Evolutionary conservation across 1,140 invertebrate genomes (phyloP).

Genomic region (Listronotus bonariensis): DNA sequence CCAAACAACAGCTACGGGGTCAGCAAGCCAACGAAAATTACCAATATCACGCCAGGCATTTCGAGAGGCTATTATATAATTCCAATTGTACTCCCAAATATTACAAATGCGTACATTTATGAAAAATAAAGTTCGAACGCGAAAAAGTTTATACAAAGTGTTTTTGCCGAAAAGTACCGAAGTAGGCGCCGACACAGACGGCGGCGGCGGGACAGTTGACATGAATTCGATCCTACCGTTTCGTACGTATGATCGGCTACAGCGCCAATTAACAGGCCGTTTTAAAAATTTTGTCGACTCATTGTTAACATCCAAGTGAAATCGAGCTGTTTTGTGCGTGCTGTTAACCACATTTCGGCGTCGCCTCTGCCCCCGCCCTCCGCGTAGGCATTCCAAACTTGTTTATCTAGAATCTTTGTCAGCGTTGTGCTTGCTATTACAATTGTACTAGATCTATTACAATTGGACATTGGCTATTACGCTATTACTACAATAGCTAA

Average conservation of each 20-base stretch:
- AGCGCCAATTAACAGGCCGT: slow-evolving; percentile 4
- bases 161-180: not conserved
- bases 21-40: not conserved
- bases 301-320: slow-evolving; percentile 1
- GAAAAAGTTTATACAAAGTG: slow-evolving; percentile 4
- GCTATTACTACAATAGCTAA: too few relatives aligned
- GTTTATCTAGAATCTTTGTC: not conserved
- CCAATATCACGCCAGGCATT: slow-evolving; percentile 3
- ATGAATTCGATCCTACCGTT: not conserved
- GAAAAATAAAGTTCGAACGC: not conserved
- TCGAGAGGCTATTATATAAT: not conserved
- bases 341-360: too few relatives aligned
- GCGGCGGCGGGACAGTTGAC: not conserved
- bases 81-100: not conserved
- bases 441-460: too few relatives aligned
- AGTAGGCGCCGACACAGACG: not conserved
- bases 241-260: not conserved
- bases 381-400: too few relatives aligned
- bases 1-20: not conserved
- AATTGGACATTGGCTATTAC: too few relatives aligned
- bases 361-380: too few relatives aligned
- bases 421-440: too few relatives aligned
- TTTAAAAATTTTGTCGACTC: not conserved
- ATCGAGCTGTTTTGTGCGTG: not conserved
- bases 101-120: slow-evolving; percentile 9